phyloP scores from a whole-genome alignment of 64 coral and sea anemone genomes.

The Stichodactyla mertensii region DNA sequence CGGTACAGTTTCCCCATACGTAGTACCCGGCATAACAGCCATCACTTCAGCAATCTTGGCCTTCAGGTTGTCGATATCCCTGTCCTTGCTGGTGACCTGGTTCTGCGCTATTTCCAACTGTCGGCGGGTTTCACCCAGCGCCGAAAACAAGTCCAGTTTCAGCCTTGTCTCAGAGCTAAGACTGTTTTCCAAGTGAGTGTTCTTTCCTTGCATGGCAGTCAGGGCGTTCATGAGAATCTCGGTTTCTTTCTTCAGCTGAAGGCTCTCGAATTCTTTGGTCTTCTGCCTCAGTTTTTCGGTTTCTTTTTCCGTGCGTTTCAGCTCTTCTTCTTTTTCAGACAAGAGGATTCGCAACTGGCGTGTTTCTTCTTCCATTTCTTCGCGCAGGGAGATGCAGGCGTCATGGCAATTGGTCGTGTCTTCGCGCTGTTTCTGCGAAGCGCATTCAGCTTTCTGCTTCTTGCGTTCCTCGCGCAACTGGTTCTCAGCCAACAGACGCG shows the following conservation, averaged over 20 bases:
- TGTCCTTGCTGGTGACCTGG: conserved; percentile 83
- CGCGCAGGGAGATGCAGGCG: conserved; percentile 64
- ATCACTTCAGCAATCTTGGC: conserved; percentile 96
- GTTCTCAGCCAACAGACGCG: conserved; percentile 82
- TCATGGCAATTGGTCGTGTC: conserved; percentile 74
- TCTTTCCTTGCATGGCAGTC: conserved; percentile 90
- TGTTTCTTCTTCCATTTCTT: conserved; percentile 85
- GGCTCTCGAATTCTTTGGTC: conserved; percentile 80
- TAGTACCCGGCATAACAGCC: conserved; percentile 75
- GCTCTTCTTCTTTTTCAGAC: conserved; percentile 86
- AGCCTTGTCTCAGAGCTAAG: conserved; percentile 87
- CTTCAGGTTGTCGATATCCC: conserved; percentile 73
- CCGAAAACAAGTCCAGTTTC: conserved; percentile 94
- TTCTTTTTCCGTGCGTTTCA: conserved; percentile 66
- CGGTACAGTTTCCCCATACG: conserved; percentile 35
- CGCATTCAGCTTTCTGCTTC: conserved; percentile 78
- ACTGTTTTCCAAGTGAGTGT: conserved; percentile 92
- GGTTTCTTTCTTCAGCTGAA: conserved; percentile 97
- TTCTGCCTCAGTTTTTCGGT: conserved; percentile 74
- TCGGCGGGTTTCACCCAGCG: conserved; percentile 81
- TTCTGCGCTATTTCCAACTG: conserved; percentile 84
- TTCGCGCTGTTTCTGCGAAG: conserved; percentile 62
- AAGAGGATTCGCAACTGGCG: conserved; percentile 65
- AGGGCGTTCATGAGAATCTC: conserved; percentile 90
- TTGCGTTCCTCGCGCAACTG: conserved; percentile 92